A percentile compares a stretch with the other conserved stretches of the same genome.
phyloP scores from a whole-genome alignment of 53 echinoderm and acorn worm genomes.

The Astropecten irregularis region DNA sequence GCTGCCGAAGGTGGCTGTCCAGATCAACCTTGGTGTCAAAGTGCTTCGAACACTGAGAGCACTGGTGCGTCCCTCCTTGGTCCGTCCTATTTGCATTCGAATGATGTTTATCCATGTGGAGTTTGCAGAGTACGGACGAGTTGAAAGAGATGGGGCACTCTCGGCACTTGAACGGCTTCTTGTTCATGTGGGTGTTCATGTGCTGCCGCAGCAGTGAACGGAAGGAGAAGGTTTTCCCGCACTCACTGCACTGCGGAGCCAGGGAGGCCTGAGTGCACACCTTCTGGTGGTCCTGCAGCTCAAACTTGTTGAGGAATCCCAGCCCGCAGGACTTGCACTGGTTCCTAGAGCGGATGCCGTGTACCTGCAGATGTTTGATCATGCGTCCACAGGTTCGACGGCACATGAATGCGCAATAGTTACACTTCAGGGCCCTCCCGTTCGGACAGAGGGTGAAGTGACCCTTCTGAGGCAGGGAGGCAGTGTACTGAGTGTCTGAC shows the following conservation, averaged over 20 bases:
- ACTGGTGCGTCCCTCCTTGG: background rate
- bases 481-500: background rate
- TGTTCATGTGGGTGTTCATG: constrained; percentile 44
- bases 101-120: constrained; percentile 22
- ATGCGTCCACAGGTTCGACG: constrained; percentile 48
- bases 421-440: constrained; percentile 45
- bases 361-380: constrained; percentile 43
- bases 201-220: constrained; percentile 48
- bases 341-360: constrained; percentile 46
- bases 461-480: background rate
- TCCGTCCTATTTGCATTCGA: background rate
- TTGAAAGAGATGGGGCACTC: constrained; percentile 14
- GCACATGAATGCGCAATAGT: constrained; percentile 46
- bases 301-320: constrained; percentile 13
- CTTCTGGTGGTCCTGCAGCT: constrained; percentile 29
- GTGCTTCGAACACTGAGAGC: background rate
- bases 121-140: background rate
- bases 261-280: constrained; percentile 26
- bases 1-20: background rate
- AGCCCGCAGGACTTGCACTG: constrained; percentile 50
- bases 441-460: constrained; percentile 37
- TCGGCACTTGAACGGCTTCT: constrained; percentile 10
- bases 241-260: constrained; percentile 16
- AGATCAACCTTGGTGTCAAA: background rate
- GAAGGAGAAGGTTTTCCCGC: constrained; percentile 46